These are phyloP conservation scores for Magallana ariakensis DNA, from an alignment of 1,140 invertebrate genomes.

Conservation along the genomic window DNA sequence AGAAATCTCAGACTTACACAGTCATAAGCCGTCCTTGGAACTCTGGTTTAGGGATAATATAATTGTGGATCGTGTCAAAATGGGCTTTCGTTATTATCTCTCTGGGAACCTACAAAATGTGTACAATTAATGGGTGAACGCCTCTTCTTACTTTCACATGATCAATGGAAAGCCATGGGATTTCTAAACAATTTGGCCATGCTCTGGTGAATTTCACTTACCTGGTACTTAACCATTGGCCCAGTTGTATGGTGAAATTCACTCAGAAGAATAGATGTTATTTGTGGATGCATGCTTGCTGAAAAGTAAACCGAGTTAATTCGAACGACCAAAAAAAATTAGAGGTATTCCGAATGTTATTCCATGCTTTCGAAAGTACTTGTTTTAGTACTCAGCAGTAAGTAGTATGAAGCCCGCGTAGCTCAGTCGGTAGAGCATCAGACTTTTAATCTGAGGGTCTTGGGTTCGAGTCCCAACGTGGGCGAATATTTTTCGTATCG, in stretches of 20 bases:
- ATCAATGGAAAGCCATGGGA: not conserved
- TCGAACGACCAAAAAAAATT: not conserved
- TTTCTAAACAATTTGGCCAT: not conserved
- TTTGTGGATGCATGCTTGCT: not conserved
- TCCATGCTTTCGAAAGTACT: no score
- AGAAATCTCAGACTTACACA: constrained; percentile 85
- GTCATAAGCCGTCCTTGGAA: constrained; percentile 93
- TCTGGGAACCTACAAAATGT: constrained; percentile 79
- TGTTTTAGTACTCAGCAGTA: no score
- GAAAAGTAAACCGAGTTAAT: not conserved
- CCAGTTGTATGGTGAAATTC: constrained; percentile 59
- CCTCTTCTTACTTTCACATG: no score
- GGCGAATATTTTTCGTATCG: constrained; percentile 46
- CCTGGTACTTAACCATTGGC: constrained; percentile 59
- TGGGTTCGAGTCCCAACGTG: constrained; percentile 65
- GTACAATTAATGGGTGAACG: not conserved
- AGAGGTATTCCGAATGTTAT: not conserved
- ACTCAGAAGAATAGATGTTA: constrained; percentile 50
- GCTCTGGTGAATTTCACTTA: not conserved
- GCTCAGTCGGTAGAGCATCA: constrained; percentile 71
- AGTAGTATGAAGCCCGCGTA: constrained; percentile 56
- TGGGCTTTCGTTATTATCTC: constrained; percentile 93
- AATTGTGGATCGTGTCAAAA: constrained; percentile 95
- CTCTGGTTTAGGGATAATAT: constrained; percentile 96
- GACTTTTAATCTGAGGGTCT: constrained; percentile 70